Evolutionary conservation across 1,140 invertebrate genomes (phyloP).

Genomic region (Proctacanthus coquilletti): DNA sequence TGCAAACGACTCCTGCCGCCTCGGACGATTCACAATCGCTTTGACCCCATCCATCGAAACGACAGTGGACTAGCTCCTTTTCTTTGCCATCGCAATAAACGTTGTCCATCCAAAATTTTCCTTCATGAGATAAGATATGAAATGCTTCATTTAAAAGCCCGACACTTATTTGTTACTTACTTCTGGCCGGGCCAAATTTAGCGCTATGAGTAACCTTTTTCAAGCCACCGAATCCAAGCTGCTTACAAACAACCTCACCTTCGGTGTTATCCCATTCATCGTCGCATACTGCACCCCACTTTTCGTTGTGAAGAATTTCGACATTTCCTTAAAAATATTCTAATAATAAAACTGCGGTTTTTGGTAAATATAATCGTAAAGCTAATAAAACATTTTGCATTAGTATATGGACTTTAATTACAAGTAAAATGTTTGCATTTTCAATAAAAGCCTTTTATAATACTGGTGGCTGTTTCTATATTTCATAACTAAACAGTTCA

Average conservation of each 20-base stretch:
- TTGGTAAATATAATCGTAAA: no score
- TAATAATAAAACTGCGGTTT: slow-evolving; percentile 9
- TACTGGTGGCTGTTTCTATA: no score
- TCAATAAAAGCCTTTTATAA: no score
- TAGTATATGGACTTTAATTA: no score
- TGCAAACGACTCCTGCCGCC: slow-evolving; percentile 68
- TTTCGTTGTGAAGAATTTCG: slow-evolving; percentile 67
- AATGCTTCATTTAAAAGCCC: slow-evolving; percentile 4
- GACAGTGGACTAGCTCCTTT: slow-evolving; percentile 48
- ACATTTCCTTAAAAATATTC: slow-evolving; percentile 63
- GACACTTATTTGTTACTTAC: no score
- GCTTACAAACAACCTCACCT: slow-evolving; percentile 65
- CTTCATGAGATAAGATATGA: no score
- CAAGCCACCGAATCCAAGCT: slow-evolving; percentile 50
- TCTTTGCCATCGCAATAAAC: slow-evolving; percentile 72
- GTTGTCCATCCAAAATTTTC: slow-evolving; percentile 80
- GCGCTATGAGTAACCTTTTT: slow-evolving; percentile 50
- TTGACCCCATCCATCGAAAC: slow-evolving; percentile 68
- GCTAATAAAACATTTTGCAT: no score
- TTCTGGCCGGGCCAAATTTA: slow-evolving; percentile 56
- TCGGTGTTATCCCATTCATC: slow-evolving; percentile 80
- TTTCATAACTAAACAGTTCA: no score
- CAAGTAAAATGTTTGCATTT: no score
- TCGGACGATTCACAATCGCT: slow-evolving; percentile 63
- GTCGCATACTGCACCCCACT: slow-evolving; percentile 83